Evolutionary conservation across 2,888 invertebrate species (phyloP), one percentile per base, ranked within the genome.

Genomic region (Flabesymbios commensalis): DNA sequence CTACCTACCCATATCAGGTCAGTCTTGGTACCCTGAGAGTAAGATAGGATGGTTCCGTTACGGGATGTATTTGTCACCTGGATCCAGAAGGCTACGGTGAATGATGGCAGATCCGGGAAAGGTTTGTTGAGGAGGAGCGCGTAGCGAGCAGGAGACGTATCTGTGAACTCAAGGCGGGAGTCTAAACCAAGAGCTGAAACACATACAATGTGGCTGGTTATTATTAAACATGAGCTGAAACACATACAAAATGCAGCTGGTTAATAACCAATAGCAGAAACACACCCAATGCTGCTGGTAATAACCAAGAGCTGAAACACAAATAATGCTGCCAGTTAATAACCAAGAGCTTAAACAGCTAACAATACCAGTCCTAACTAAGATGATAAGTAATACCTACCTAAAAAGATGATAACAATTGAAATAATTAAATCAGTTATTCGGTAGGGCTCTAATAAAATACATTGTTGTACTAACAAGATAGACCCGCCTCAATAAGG

Each of bases 71-170:
- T 51, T 55, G 59, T 59, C 28, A 78, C 68, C 59, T 74, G 74
- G 19, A 82, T 67, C 79, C 79, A 82, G 54, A 80, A 74, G 14
- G 75, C 73, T 47, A 81, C 74, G 14, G 80, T 79, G 59, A 81
- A 79, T 19, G 72, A 58, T 2, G 60, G 55, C 31, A 81, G 73
- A 31, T 66, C 68, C 2, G 81, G 80, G 58, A 81, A 78, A 1
- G 77, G 74, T 57, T 78, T 78, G 51, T 75, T 76, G 45, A 76
- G 65, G 10, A 81, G 67, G 3, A 78, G 57, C 5, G 77, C 75
- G 67, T 70, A 70, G 31, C 62, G 61, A n/a, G 62, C 32, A 14
- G 57, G 62, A n/a, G 31, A 24, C 42, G 31, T 31, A 14, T 31
- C 49, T 26, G 63, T 49, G 59, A 69, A 70, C 55, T 69, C 67